phyloP scores from a whole-genome alignment of 2,797 vertebrate genomes.

The Myotis pilosus region DNA sequence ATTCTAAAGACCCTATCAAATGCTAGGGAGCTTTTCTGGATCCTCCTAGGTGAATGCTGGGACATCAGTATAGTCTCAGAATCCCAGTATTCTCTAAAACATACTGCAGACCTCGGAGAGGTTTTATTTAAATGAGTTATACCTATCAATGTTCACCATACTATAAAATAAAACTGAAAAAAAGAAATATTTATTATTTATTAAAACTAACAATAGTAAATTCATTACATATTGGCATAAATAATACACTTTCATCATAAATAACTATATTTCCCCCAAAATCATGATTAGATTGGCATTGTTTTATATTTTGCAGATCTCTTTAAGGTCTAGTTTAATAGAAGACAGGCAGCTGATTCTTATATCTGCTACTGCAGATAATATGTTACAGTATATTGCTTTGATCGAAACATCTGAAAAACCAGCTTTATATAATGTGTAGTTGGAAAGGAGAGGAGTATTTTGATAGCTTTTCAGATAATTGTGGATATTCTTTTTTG shows the following conservation, averaged over 20 bases:
- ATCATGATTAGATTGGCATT: not conserved
- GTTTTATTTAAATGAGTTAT: not conserved
- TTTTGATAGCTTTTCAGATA: not conserved
- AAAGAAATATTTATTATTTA: not conserved
- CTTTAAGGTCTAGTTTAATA: not conserved
- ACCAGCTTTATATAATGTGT: not conserved
- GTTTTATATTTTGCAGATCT: not conserved
- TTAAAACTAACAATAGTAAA: not conserved
- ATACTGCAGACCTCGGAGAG: not conserved
- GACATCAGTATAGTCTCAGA: not conserved
- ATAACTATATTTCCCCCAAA: not conserved
- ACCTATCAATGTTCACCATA: not conserved
- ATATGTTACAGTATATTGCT: not conserved
- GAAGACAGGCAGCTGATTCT: not conserved
- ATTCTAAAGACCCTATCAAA: not conserved
- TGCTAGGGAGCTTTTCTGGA: not conserved
- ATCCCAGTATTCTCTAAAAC: not conserved
- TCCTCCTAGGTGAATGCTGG: not conserved
- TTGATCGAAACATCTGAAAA: not conserved
- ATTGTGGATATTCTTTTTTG: not conserved
- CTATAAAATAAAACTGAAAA: conserved; percentile 4
- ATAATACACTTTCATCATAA: not conserved
- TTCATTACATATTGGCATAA: not conserved
- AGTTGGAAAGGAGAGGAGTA: not conserved
- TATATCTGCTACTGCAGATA: not conserved